Evolutionary conservation across 2,797 vertebrate species (phyloP), one percentile per base, ranked within the genome.

Genomic region (Buceros bicornis): DNA sequence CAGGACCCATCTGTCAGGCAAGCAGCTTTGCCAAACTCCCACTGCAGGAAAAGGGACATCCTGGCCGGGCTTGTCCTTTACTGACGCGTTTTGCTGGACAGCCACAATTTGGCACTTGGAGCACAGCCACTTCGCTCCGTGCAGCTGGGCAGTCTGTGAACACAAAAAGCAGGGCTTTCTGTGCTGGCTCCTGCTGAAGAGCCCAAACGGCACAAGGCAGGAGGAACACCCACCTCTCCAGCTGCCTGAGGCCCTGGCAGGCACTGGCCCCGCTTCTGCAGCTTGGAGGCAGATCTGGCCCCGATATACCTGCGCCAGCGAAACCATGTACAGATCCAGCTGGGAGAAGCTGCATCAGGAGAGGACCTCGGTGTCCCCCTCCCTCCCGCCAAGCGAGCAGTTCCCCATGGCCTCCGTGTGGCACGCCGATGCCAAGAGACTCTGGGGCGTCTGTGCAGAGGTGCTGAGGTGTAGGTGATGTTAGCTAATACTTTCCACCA

Each of bases 381-480:
- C 53, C 10, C 53, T 58, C 22, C 50, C 62, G 54, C 40, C 40
- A 57, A 57, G 53, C 1, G 0, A 83, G n/a, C 42, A 65, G 42
- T 5, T 60, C 76, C n/a, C 47, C 7, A n/a, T 0, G 0, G 20
- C 24, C 51, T 12, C 0, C 0, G 24, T 33, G 65, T 10, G 24
- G 26, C 84, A 88, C 13, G 5, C 24, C 3, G 31, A 25, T 28
- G 43, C 33, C 71, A 37, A 40, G 35, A 29, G 60, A 28, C 35
- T 24, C 35, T 10, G 21, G 4, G 0, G 12, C 25, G 25, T 47
- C 31, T 35, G 31, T 20, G 22, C 18, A 31, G 60, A 57, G 56
- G 28, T 29, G 61, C 54, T 9, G 16, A 72, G 25, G 37, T 5
- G 4, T 8, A 22, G 37, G 42, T 25, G 79, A 51, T 7, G 19